phyloP scores from a whole-genome alignment of 2,797 vertebrate species.

The Gallinago stenura region DNA sequence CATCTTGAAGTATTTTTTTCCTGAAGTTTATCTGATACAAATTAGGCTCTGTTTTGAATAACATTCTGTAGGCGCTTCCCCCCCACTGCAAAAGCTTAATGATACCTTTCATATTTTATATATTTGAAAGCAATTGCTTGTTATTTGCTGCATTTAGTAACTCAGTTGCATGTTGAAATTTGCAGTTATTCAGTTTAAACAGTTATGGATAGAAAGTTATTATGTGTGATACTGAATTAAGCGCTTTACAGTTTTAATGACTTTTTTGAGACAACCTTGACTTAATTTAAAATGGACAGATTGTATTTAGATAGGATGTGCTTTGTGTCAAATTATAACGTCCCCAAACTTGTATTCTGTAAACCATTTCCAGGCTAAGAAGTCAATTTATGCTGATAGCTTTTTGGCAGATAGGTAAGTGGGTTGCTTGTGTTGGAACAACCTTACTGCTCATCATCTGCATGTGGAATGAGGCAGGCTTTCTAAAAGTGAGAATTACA shows the following conservation, averaged over 20 bases:
- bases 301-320: background rate
- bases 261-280: background rate
- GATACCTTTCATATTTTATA: background rate
- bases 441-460: background rate
- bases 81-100: background rate
- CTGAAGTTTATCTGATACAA: background rate
- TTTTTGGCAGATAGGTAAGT: background rate
- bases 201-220: background rate
- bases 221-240: background rate
- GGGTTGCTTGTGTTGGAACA: background rate
- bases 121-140: background rate
- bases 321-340: background rate
- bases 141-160: background rate
- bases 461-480: background rate
- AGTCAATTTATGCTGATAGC: background rate
- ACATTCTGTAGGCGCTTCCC: background rate
- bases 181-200: rapidly evolving
- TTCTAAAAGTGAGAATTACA: background rate
- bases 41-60: background rate
- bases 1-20: background rate
- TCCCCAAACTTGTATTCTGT: background rate
- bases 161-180: background rate
- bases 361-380: background rate
- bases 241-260: background rate
- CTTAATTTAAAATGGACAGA: background rate